Evolutionary conservation across 1,140 invertebrate genomes (phyloP), one percentile per base, ranked within the genome.

Genomic region (Macrobrachium rosenbergii): DNA sequence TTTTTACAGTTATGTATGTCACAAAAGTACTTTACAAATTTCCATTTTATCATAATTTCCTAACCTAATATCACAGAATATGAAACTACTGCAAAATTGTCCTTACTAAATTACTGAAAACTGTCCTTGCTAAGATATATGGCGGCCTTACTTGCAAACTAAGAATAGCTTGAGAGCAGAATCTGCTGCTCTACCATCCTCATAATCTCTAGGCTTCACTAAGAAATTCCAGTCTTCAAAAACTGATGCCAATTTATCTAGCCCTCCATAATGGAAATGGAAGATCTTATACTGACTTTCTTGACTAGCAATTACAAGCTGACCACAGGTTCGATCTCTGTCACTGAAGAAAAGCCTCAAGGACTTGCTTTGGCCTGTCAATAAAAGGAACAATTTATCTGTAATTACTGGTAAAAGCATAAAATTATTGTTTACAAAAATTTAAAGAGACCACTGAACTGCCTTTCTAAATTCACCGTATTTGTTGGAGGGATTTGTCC

Each of bases 281-380:
- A 99, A 92, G 89, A 99, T 99, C 93, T 99, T 98, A 91, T 98
- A 99, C 91, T 98, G 97, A 60, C 96, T 97, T 91, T 99, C 97
- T 83, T 96, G 93, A 75, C 97, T 98, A 0, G 97, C 97, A 6
- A 99, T 97, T 6, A 99, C 97, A 76, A 98, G 93, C 91, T 98
- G 97, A 64, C 98, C 98, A 88, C 95, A 97, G 0, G 96, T 98
- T 91, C 96, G 97, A 85, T 95, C 95, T 80, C 95, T 93, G 91
- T 98, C 97, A 90, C 95, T 96, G 92, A 98, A 98, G 91, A 99
- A 99, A 16, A 99, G 92, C n/a, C 97, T 94, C 76, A 98, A 92
- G 0, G 97, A 98, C 83, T 97, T 94, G 97, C 98, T 98, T 92
- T 98, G 96, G 90, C 94, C 94, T 94, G 90, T 52, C 12, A 12